Conservation (phyloP, 2,888 invertebrate genomes). For the Agonopterix heracliana region DNA sequence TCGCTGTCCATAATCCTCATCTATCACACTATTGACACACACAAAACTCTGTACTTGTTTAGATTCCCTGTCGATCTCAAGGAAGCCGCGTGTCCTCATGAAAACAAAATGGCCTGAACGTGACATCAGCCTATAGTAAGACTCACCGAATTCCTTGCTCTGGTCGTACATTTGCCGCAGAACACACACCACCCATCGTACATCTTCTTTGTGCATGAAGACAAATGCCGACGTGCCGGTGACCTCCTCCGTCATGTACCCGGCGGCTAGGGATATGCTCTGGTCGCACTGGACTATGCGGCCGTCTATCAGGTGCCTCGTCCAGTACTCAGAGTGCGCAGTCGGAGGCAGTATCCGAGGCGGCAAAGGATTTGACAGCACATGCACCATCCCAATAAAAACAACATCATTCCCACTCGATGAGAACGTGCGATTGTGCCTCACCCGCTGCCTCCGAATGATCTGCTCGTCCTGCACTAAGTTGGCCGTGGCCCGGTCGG, state of each 20-base stretch:
- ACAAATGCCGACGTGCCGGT: conserved; percentile 91
- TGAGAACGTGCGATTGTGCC: conserved; percentile 67
- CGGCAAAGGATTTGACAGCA: conserved; percentile 77
- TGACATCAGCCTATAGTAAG: conserved; percentile 89
- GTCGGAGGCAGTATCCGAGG: conserved; percentile 74
- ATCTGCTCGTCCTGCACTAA: conserved; percentile 69
- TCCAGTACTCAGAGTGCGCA: conserved; percentile 90
- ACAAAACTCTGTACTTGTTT: conserved; percentile 90
- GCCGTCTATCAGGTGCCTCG: conserved; percentile 92
- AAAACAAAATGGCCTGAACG: conserved; percentile 91
- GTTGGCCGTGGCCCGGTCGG: conserved; percentile 75
- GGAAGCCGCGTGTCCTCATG: conserved; percentile 87
- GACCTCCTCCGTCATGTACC: conserved; percentile 93
- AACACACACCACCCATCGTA: conserved; percentile 91
- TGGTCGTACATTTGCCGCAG: conserved; percentile 92
- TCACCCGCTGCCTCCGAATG: conserved; percentile 68
- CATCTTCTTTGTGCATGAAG: conserved; percentile 93
- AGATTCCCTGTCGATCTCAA: conserved; percentile 86
- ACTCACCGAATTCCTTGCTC: conserved; percentile 87
- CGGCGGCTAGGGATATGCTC: conserved; percentile 90
- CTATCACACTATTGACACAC: conserved; percentile 87
- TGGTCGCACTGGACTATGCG: conserved; percentile 94
- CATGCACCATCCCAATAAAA: conserved; percentile 84
- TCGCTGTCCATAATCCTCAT: conserved; percentile 84
- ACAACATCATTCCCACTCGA: conserved; percentile 79